Base-by-base conservation (phyloP, 2,113 vertebrate genomes). In the Burhinus oedicnemus region DNA sequence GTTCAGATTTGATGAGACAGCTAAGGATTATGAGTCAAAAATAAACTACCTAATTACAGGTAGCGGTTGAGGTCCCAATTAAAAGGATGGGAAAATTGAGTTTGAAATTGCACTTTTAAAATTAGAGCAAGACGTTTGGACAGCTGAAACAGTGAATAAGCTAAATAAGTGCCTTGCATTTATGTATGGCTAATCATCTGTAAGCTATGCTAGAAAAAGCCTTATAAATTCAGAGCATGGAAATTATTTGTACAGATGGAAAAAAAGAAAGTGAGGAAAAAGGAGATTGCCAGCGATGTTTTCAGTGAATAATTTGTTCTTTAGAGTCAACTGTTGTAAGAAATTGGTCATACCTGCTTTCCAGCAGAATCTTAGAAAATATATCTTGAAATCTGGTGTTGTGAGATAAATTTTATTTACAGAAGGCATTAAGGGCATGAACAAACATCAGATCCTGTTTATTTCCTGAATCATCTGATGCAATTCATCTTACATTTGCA, bases 21-120 rank as follows among this genome's bases (percentile, higher is more conserved):
- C 22, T 92, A 71, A 87, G 29, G 61, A 69, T 93, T 89, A 77
- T 16, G 7, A 80, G 34, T 86, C 36, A 93, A 77, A 96, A 95
- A 91, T 94, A 89, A 91, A 61, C 44, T 8, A 66, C 36, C 34
- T 94, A 91, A 93, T 93, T 91, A 78, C 36, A 94, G 60, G 45
- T 74, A 70, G 60, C 70, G 19, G 40, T 77, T 89, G 76, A 91
- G 8, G 60, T 77, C 40, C 11, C 72, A 83, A 10, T 80, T 77
- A 81, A 78, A 72, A 72, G 25, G 65, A 51, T 81, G 26, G 18
- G 27, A 54, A 81, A 91, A 78, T 12, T 47, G 45, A 40, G 2
- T 54, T 87, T 68, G 27, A 74, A 87, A 78, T 93, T 78, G 5
- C 26, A 34, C 15, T 91, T 86, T 65, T 61, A 81, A 77, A 96